phyloP scores from a whole-genome alignment of 2,888 invertebrate species.

The Drosophila pseudotakahashii region DNA sequence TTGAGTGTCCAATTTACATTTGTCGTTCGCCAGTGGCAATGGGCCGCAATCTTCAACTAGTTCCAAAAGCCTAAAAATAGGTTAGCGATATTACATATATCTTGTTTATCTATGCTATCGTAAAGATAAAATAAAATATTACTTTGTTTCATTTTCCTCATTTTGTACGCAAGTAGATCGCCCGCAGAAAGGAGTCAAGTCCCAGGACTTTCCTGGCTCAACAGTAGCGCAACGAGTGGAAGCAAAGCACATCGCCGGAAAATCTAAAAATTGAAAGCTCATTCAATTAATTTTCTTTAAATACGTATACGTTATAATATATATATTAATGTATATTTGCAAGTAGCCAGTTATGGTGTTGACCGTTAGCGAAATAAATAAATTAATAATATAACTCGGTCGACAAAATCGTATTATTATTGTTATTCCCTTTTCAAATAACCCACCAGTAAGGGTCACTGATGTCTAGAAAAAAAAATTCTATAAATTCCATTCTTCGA shows the following conservation, averaged over 20 bases:
- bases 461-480: no score
- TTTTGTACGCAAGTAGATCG: constrained; percentile 93
- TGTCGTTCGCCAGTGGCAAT: constrained; percentile 93
- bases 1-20: constrained; percentile 93
- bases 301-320: no score
- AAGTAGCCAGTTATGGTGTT: no score
- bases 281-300: no score
- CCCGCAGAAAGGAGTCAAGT: constrained; percentile 95
- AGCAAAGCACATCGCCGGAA: constrained; percentile 96
- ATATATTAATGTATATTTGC: no score
- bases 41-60: constrained; percentile 96
- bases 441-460: no score
- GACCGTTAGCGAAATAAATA: no score
- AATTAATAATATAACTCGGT: no score
- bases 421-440: no score
- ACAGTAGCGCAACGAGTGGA: constrained; percentile 95
- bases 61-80: constrained; percentile 88
- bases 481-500: no score
- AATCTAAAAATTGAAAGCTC: constrained; percentile 85
- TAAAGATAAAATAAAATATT: constrained; percentile 10
- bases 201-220: constrained; percentile 94
- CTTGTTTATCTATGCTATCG: background rate
- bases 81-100: background rate
- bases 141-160: constrained; percentile 89
- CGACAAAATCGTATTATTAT: no score